phyloP scores from a whole-genome alignment of 2,797 vertebrate species.

The Poecilia gillii region DNA sequence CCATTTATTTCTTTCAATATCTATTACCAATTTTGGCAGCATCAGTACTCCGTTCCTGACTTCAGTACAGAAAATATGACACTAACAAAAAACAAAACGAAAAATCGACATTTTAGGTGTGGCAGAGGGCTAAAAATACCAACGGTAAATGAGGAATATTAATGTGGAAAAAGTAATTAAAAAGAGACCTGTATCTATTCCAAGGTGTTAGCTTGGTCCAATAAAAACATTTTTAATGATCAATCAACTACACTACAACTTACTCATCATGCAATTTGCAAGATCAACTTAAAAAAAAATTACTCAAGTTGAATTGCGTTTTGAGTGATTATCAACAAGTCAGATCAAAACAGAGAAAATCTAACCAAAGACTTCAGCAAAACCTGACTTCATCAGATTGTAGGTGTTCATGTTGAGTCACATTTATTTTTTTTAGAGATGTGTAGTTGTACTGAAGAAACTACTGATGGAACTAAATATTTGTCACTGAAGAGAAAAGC shows the following conservation, averaged over 20 bases:
- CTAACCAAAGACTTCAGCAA: not conserved
- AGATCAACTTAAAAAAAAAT: not conserved
- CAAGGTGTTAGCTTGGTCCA: not conserved
- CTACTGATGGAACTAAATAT: not conserved
- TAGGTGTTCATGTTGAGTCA: not conserved
- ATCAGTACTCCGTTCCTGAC: too few relatives aligned
- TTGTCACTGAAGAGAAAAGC: not conserved
- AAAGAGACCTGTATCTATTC: not conserved
- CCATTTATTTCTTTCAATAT: too few relatives aligned
- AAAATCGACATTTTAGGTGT: not conserved
- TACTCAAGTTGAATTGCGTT: not conserved
- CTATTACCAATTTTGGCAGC: too few relatives aligned
- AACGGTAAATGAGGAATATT: too few relatives aligned
- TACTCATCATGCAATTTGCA: too few relatives aligned
- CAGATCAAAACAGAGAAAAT: too few relatives aligned
- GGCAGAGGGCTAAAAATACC: too few relatives aligned
- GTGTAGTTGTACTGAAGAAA: not conserved
- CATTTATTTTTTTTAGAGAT: not conserved
- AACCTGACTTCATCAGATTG: not conserved
- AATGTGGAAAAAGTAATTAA: too few relatives aligned
- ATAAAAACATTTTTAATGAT: too few relatives aligned
- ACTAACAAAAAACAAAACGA: not conserved
- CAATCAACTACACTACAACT: not conserved
- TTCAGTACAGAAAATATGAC: not conserved
- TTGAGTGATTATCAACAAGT: not conserved